These are phyloP conservation scores for Orthosia gracilis DNA, from an alignment of 2,888 invertebrate species.

Conservation along the genomic window DNA sequence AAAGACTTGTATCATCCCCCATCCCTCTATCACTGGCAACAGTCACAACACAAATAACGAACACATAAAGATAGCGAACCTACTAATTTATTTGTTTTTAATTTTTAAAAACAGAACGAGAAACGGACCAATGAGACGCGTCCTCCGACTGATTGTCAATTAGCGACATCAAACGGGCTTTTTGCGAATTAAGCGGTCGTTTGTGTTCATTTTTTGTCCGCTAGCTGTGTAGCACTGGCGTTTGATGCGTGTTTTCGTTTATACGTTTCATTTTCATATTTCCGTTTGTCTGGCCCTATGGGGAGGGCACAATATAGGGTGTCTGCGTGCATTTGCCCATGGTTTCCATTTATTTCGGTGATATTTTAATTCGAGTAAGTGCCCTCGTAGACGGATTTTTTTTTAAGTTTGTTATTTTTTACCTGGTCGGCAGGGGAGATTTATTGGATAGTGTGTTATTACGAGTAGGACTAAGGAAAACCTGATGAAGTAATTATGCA, in stretches of 20 bases:
- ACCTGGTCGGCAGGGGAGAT: not conserved
- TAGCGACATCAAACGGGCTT: conserved; percentile 91
- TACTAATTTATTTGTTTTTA: conserved; percentile 89
- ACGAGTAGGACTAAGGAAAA: not conserved
- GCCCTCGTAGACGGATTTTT: conserved; percentile 70
- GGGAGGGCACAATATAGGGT: conserved; percentile 79
- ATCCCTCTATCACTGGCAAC: conserved; percentile 24
- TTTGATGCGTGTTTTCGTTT: conserved; percentile 89
- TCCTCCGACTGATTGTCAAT: conserved; percentile 91
- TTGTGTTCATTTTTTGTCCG: conserved; percentile 90
- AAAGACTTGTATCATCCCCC: conserved; percentile 29
- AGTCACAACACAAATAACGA: conserved; percentile 63
- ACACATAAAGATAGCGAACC: conserved; percentile 80
- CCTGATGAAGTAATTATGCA: conserved; percentile 4
- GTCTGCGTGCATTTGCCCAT: conserved; percentile 69
- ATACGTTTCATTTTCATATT: conserved; percentile 90
- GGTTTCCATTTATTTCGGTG: conserved; percentile 73
- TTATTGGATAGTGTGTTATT: conserved; percentile 1
- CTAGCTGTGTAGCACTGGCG: conserved; percentile 81
- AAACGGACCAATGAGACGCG: conserved; percentile 89
- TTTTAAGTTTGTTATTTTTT: conserved; percentile 37
- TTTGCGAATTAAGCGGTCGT: conserved; percentile 91
- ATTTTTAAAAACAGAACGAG: conserved; percentile 90
- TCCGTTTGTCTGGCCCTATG: conserved; percentile 87
- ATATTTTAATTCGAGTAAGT: conserved; percentile 84